These are phyloP conservation scores for Astropecten irregularis DNA, from an alignment of 53 echinoderm and acorn worm genomes.

Conservation along the genomic window DNA sequence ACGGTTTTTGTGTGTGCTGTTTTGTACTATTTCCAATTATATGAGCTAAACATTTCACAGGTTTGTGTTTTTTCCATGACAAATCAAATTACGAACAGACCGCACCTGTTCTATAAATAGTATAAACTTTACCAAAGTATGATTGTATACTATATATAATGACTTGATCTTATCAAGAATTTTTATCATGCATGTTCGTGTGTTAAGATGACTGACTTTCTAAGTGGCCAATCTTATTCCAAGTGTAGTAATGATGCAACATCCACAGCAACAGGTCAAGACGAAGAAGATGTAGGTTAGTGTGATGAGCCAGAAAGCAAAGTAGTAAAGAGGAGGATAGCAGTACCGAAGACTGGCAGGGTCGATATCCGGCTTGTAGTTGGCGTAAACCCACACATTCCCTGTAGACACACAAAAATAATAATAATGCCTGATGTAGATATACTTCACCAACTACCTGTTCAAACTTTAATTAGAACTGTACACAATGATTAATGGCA, in stretches of 20 bases:
- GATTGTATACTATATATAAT: no score
- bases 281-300: constrained; percentile 62
- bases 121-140: no score
- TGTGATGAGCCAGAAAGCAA: constrained; percentile 73
- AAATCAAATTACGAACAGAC: no score
- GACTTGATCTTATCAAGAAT: no score
- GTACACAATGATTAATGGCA: no score
- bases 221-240: constrained; percentile 23
- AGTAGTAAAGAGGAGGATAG: constrained; percentile 74
- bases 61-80: no score
- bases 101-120: no score
- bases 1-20: no score
- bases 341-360: constrained; percentile 37
- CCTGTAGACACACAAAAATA: constrained; percentile 24
- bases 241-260: constrained; percentile 27
- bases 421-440: background rate
- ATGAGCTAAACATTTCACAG: no score
- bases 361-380: constrained; percentile 38
- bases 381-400: constrained; percentile 69
- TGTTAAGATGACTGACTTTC: no score
- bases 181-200: no score
- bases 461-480: background rate
- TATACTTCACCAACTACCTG: background rate
- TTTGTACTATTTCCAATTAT: no score
- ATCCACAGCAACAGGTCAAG: constrained; percentile 57